Evolutionary conservation across 2,797 vertebrate species (phyloP), one percentile per base, ranked within the genome.

Genomic region (Sebastes trivittatus): DNA sequence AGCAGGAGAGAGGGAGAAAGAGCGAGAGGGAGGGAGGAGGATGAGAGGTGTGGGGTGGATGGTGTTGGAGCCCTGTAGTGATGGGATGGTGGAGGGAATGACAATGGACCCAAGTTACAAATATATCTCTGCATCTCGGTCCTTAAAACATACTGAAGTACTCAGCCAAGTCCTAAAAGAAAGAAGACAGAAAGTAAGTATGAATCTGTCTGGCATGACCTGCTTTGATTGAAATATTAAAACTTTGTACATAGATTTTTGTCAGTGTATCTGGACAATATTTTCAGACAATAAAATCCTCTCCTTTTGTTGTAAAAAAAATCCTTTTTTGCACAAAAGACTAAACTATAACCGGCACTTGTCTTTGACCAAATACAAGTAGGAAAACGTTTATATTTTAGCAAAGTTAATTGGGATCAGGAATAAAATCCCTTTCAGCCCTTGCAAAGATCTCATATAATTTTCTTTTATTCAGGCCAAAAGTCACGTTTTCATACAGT

Each of bases 51-150:
- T 68, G 70, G 72, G 86, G 52, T 63, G 76, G 86, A 66, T 85
- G 76, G 58, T 73, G 80, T 29, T 76, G 64, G 68, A 84, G 79
- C 30, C 75, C 73, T 82, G 30, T 52, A 70, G 63, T 80, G 84
- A 85, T 82, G 78, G 66, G 84, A 81, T 49, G 65, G 73, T 75
- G 76, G 29, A 76, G 49, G 72, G 66, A 82, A 89, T 89, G 82
- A 90, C 85, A 87, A 84, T 90, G 75, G 76, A 80, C 67, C 63
- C 72, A 52, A 73, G 80, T 80, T 78, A 72, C 25, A 71, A 72
- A 80, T 62, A 34, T 67, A 60, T 78, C 34, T 66, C 66, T 32
- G 23, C 36, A 5, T 80, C 54, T 38, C 27, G 75, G 56, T 32
- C 42, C 16, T 30, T 2, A 32, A 14, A 55, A 66, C 46, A 72